Evolutionary conservation across 1,140 invertebrate species (phyloP).

Genomic region (Chlorops oryzae): DNA sequence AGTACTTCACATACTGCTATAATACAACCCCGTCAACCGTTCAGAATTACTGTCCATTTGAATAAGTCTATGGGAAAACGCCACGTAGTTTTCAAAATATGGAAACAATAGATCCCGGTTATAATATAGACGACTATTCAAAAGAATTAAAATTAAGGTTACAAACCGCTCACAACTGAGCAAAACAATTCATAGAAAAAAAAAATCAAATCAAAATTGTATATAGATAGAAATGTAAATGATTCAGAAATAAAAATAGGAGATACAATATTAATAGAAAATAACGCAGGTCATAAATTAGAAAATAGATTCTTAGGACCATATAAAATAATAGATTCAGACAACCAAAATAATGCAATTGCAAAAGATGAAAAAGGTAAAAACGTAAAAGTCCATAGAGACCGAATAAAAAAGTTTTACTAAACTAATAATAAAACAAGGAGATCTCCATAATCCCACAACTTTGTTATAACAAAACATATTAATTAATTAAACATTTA

Average conservation of each 20-base stretch:
- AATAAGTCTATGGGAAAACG: neutral
- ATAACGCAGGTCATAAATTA: neutral
- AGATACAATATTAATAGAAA: neutral
- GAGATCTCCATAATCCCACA: neutral
- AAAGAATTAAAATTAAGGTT: neutral
- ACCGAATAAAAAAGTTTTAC: neutral
- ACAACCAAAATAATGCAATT: neutral
- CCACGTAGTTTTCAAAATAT: neutral
- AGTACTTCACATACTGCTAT: no score
- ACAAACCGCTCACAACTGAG: neutral
- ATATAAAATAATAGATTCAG: neutral
- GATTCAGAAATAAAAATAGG: neutral
- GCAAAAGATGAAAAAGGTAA: no score
- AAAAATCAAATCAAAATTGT: neutral
- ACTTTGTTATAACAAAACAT: neutral
- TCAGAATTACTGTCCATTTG: neutral
- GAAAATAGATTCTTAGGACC: neutral
- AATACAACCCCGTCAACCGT: no score
- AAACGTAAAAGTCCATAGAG: no score
- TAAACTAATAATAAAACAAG: neutral
- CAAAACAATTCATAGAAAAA: neutral
- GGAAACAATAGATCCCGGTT: neutral
- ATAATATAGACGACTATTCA: no score
- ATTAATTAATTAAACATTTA: neutral
- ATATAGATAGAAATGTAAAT: neutral